These are phyloP conservation scores for Sanderia malayensis DNA, from an alignment of 30 jellyfish, hydroid and myxozoan genomes.

Conservation along the genomic window DNA sequence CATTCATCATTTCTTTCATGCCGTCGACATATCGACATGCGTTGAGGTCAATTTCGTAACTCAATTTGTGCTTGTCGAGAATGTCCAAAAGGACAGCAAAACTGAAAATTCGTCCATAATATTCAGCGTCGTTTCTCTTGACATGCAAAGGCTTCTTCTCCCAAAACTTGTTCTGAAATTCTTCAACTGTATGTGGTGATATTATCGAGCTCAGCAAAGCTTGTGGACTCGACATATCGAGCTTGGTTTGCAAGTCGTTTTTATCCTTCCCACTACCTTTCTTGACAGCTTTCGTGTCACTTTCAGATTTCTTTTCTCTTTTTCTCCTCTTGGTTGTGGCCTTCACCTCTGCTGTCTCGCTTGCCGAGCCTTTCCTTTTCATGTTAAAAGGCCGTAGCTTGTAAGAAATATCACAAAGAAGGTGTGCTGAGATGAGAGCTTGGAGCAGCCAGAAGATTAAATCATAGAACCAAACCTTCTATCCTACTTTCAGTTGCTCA, in stretches of 20 bases:
- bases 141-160: slow-evolving; percentile 83
- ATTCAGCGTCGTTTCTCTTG: slow-evolving; percentile 69
- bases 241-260: slow-evolving; percentile 23
- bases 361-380: slow-evolving; percentile 53
- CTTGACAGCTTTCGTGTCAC: slow-evolving; percentile 21
- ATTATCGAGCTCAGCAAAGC: slow-evolving; percentile 54
- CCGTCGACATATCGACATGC: slow-evolving; percentile 82
- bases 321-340: slow-evolving; percentile 52
- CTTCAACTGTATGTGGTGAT: slow-evolving; percentile 41
- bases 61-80: slow-evolving; percentile 35
- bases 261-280: not conserved
- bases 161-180: slow-evolving; percentile 66
- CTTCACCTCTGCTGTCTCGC: slow-evolving; percentile 40
- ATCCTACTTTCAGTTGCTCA: too few relatives aligned
- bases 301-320: slow-evolving; percentile 50
- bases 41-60: slow-evolving; percentile 79
- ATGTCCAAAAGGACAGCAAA: slow-evolving; percentile 40
- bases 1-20: slow-evolving; percentile 76
- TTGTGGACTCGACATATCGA: slow-evolving; percentile 59
- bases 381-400: too few relatives aligned
- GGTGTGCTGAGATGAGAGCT: too few relatives aligned
- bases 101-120: slow-evolving; percentile 69
- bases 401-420: too few relatives aligned
- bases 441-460: too few relatives aligned
- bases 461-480: too few relatives aligned